These are phyloP conservation scores for Magallana gigas DNA, from an alignment of 1,140 invertebrate species.

Conservation along the genomic window DNA sequence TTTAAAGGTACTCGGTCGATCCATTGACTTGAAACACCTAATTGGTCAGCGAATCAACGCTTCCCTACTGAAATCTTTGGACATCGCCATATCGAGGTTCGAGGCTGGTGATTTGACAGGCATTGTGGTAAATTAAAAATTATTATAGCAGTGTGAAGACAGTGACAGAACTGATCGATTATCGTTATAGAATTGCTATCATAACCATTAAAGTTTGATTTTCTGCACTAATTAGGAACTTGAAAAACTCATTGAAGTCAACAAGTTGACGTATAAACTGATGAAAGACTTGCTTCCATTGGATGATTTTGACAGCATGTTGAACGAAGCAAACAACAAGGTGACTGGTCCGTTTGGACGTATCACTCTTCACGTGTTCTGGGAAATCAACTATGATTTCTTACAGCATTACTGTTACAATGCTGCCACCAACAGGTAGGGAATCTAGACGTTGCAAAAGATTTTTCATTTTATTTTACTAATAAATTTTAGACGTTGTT, in stretches of 20 bases:
- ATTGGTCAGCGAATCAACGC: constrained; percentile 97
- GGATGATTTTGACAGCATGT: constrained; percentile 97
- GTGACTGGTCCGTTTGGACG: constrained; percentile 97
- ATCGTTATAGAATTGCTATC: too few relatives aligned
- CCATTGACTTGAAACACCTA: constrained; percentile 97
- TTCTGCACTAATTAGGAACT: constrained; percentile 85
- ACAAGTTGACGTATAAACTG: constrained; percentile 95
- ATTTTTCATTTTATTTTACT: neutral
- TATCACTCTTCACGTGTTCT: constrained; percentile 98
- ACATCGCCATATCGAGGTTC: constrained; percentile 96
- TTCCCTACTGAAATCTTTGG: constrained; percentile 96
- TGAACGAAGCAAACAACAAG: constrained; percentile 98
- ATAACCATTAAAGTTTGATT: neutral
- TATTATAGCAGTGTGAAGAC: neutral
- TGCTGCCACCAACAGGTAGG: constrained; percentile 95
- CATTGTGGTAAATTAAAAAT: constrained; percentile 86
- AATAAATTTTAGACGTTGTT: neutral
- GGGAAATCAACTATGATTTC: constrained; percentile 99
- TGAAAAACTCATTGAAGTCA: constrained; percentile 94
- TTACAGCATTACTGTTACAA: constrained; percentile 99
- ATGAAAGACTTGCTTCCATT: constrained; percentile 93
- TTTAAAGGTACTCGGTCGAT: constrained; percentile 92
- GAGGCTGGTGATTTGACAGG: constrained; percentile 97
- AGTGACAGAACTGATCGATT: too few relatives aligned
- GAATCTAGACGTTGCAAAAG: constrained; percentile 38